These are phyloP conservation scores for Apis florea DNA, from an alignment of 1,140 invertebrate species.

Conservation along the genomic window DNA sequence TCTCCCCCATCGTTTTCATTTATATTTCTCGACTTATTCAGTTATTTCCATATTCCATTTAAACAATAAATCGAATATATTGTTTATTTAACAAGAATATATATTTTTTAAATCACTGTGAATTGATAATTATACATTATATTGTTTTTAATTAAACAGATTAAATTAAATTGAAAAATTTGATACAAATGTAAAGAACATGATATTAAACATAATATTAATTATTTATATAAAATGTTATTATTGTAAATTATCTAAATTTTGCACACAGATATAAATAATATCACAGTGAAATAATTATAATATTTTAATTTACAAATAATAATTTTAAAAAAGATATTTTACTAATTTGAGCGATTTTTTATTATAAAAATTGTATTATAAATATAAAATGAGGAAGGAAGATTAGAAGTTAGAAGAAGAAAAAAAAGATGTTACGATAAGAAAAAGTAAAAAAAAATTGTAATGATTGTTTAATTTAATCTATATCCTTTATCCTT, in stretches of 20 bases:
- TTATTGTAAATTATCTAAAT: not conserved
- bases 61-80: not conserved
- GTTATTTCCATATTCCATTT: not conserved
- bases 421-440: slow-evolving; percentile 8
- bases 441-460: not conserved
- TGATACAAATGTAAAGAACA: not conserved
- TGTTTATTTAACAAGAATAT: not conserved
- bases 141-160: not conserved
- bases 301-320: not conserved
- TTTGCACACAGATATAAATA: not conserved
- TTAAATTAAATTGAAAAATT: not conserved
- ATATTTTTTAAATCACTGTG: not conserved
- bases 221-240: not conserved
- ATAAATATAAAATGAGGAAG: slow-evolving; percentile 1
- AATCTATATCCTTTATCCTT: not conserved
- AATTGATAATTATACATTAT: not conserved
- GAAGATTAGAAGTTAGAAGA: not conserved
- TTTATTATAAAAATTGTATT: not conserved
- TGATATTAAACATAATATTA: no score
- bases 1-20: slow-evolving; percentile 29
- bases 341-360: not conserved
- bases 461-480: not conserved
- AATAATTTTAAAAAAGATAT: not conserved
- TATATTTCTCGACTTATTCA: not conserved
- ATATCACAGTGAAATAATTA: not conserved